A percentile compares a stretch with the other conserved stretches of the same genome.
These are phyloP conservation scores for Burhinus oedicnemus DNA, from an alignment of 2,113 vertebrate genomes.

Conservation along the genomic window DNA sequence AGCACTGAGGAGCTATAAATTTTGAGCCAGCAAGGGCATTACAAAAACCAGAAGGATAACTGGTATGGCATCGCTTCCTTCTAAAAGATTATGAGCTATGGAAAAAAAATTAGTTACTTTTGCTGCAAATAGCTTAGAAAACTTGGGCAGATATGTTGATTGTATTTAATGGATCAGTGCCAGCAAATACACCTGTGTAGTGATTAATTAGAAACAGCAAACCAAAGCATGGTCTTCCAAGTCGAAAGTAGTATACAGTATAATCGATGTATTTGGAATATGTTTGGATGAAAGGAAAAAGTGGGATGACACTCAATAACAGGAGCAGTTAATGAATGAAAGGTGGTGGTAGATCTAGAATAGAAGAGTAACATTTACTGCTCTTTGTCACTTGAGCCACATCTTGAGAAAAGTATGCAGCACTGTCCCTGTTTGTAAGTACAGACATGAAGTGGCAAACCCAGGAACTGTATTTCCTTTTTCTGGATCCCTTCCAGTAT, in stretches of 20 bases:
- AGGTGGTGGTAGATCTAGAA: neutral
- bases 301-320: neutral
- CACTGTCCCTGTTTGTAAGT: neutral
- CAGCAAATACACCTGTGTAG: neutral
- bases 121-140: neutral
- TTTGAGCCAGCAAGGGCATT: neutral
- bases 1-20: neutral
- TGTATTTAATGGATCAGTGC: neutral
- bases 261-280: neutral
- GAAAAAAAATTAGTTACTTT: neutral
- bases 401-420: neutral
- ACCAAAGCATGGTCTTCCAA: neutral
- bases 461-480: neutral
- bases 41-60: constrained; percentile 1
- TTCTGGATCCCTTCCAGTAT: neutral
- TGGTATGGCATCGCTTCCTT: constrained; percentile 4
- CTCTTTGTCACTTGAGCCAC: neutral
- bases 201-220: neutral
- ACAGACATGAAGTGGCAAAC: neutral
- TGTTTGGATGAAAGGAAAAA: neutral
- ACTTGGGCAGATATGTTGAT: neutral
- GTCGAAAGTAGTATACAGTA: neutral
- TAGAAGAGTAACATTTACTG: neutral
- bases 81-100: neutral
- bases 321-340: neutral